Base-by-base conservation (phyloP, 2,797 vertebrate species). In the Onychomys torridus region DNA sequence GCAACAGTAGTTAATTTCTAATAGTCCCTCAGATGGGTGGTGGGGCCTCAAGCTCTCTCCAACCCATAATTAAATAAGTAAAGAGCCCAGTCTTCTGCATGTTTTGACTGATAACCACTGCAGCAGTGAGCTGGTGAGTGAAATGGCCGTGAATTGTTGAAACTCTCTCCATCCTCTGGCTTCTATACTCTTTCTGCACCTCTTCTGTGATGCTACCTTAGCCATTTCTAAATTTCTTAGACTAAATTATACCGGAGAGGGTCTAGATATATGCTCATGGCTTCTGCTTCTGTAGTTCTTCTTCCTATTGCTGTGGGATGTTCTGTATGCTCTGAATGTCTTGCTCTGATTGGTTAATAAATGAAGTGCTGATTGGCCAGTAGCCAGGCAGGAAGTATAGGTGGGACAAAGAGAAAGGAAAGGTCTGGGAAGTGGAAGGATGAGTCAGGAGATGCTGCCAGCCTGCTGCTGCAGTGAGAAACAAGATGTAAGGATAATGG, bases 201-300 rank as follows among this genome's bases (percentile, higher is more conserved):
- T 71, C 34, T 27, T 27, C 7, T n/a, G 37, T 37, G 34, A 49
- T 71, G 23, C 10, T 87, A 19, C 3, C 7, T 52, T 4, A 5
- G 9, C 88, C 46, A 59, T 77, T 81, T 95, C 40, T 59, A 90
- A 79, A 77, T 65, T 88, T 95, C 37, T 76, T 8, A n/a, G 40
- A 52, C 14, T 59, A 87, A 29, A 52, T 90, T n/a, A 67, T 37
- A 78, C 17, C 21, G 27, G 32, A 63, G 29, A 27, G 32, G 32
- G 16, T 67, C 52, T 65, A 32, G 82, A 55, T 61, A 37, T 3
- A 34, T 46, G 32, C n/a, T 61, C 55, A 17, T 4, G 27, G 55
- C 81, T 55, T 90, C 52, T 85, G 25, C 34, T 65, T 67, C 32
- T 78, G 8, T 17, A 37, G 37, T 17, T 67, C 9, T 16, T 55